phyloP scores from a whole-genome alignment of 2,113 vertebrate species.

The Mustela lutreola region DNA sequence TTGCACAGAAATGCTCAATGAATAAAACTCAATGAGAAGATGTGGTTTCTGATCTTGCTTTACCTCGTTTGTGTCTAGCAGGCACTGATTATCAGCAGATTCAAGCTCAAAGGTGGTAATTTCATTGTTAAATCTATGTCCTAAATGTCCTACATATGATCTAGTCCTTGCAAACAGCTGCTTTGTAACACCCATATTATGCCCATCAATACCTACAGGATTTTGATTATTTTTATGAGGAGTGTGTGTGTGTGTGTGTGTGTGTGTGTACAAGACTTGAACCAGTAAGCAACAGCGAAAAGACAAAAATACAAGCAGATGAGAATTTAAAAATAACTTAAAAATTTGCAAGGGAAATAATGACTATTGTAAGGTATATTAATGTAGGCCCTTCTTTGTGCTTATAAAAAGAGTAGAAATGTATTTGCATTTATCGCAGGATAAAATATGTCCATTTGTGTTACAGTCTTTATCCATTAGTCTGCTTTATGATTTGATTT shows the following conservation, averaged over 20 bases:
- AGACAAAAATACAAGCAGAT: conserved; percentile 6
- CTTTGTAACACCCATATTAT: neutral
- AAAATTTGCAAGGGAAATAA: conserved; percentile 61
- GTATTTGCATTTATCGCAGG: conserved; percentile 53
- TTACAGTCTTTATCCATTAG: conserved; percentile 67
- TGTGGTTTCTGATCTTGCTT: conserved; percentile 56
- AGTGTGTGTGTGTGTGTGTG: neutral
- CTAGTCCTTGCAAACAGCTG: neutral
- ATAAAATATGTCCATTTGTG: conserved; percentile 72
- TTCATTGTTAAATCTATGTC: conserved; percentile 63
- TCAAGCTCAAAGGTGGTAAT: conserved; percentile 50
- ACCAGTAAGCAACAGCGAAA: conserved; percentile 43
- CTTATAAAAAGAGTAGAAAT: conserved; percentile 72
- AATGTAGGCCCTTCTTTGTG: conserved; percentile 66
- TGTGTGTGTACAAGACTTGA: neutral
- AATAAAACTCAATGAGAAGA: conserved; percentile 50
- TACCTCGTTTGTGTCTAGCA: conserved; percentile 33
- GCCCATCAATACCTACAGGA: neutral
- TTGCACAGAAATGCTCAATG: conserved; percentile 52
- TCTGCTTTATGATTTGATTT: conserved; percentile 78
- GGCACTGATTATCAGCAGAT: conserved; percentile 55
- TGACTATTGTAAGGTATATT: conserved; percentile 72
- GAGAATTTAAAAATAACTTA: conserved; percentile 66
- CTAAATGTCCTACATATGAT: neutral
- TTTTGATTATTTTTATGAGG: conserved; percentile 35